Evolutionary conservation across 2,113 vertebrate genomes (phyloP), one percentile per base, ranked within the genome.

Genomic region (Corvus hawaiiensis): DNA sequence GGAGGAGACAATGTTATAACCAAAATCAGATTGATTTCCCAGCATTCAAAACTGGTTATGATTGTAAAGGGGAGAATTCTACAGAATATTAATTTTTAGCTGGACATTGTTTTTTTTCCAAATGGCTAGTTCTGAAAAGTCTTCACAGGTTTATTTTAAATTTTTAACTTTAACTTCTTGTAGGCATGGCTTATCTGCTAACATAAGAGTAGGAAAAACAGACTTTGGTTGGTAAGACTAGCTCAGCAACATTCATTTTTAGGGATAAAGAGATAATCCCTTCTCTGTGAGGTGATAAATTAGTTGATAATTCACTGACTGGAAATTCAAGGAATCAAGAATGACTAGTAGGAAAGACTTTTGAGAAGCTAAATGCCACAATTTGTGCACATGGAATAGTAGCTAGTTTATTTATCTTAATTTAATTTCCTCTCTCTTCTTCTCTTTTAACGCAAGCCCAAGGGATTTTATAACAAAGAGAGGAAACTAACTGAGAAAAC

Each of bases 271-370:
- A 85, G 79, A 87, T 95, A 95, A 96, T 96, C 71, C 74, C 51
- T 87, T 59, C 54, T 89, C 75, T 61, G 54, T 79, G 74, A 85
- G 30, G 67, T 87, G 71, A 96, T 96, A 96, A 95, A 95, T 85
- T 91, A 82, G 93, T 97, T 96, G 95, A 96, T 96, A 96, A 96
- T 97, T 97, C 93, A 96, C 91, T 85, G 77, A 43, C 91, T 90
- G 67, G 48, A 87, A 91, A 79, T 82, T 68, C 62, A 95, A 93
- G 71, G 71, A 89, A 89, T 87, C 67, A 74, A 69, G 89, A 92
- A 82, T 58, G 44, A 82, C 51, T 27, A 43, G 62, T 46, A 69
- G 54, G 64, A 82, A 93, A 78, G 39, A 28, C 24, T 86, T 86
- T 41, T 64, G 41, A 75, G 82, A 87, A 79, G n/a, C 13, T 68